Base-by-base conservation (phyloP, 2,888 invertebrate genomes). In the Mystacides longicornis region DNA sequence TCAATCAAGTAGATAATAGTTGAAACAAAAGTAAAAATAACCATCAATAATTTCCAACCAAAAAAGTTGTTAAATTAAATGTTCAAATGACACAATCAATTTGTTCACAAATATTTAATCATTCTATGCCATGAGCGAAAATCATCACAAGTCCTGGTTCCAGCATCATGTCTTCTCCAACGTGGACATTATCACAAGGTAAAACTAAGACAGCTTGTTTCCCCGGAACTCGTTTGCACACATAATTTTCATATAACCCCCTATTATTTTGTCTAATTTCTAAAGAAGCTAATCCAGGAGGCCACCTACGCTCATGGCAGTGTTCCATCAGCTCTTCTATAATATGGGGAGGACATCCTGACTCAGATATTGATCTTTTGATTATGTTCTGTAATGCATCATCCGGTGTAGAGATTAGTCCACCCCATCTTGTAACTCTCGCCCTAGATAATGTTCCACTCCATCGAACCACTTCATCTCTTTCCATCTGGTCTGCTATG, bases 91-190 rank as follows among this genome's bases (percentile, higher is more conserved):
- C n/a, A n/a, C n/a, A n/a, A n/a, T n/a, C n/a, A n/a, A n/a, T n/a
- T n/a, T n/a, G n/a, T n/a, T n/a, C n/a, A n/a, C n/a, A n/a, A n/a
- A n/a, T n/a, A n/a, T n/a, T n/a, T n/a, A n/a, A 37, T 54, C 75
- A 90, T 72, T 91, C 91, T 64, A 96, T 93, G 60, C 96, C 97
- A 73, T 97, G 96, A 58, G 97, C 97, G 75, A 97, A 97, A 67
- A 97, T 96, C 95, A 97, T 95, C 51, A 97, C 95, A 62, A 97
- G 81, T 1, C 96, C 97, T 0, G 96, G 96, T 65, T 95, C 94
- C 42, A 93, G 83, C 83, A 96, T 93, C 83, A 97, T 92, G 65
- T 96, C 94, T 62, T 93, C 93, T 55, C 91, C 87, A 81, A 97
- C 94, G 69, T 96, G 96, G 2, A 86, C 81, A 70, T 97, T 97